Conservation (phyloP, 2,113 vertebrate genomes). For the Montifringilla adamsi region DNA sequence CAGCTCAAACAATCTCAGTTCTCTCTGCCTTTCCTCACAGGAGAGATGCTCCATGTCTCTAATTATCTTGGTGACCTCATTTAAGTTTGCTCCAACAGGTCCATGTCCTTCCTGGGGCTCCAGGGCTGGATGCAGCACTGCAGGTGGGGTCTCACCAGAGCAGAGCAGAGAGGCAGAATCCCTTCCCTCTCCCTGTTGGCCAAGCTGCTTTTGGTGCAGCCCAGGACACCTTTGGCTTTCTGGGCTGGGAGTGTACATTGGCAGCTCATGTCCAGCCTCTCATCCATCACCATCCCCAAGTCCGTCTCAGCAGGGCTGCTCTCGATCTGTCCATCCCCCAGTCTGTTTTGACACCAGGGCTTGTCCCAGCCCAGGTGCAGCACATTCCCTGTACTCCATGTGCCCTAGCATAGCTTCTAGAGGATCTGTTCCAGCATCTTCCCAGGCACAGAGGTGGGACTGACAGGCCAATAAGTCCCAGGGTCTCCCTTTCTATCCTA, state of each 20-base stretch:
- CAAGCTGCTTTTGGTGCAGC: rapidly evolving
- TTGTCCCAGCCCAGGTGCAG: neutral
- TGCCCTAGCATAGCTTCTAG: neutral
- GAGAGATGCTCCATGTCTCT: neutral
- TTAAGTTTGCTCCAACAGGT: rapidly evolving
- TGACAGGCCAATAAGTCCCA: neutral
- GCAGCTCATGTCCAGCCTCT: neutral
- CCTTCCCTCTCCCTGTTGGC: rapidly evolving
- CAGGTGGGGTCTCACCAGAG: neutral
- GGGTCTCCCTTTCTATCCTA: neutral
- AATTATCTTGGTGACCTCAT: too few species aligned
- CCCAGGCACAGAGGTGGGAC: too few species aligned
- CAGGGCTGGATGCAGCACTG: neutral
- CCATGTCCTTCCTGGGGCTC: neutral
- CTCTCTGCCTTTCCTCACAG: neutral
- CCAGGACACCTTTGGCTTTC: neutral
- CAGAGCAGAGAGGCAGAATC: neutral
- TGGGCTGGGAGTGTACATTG: rapidly evolving
- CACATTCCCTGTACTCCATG: neutral
- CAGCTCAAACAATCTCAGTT: neutral
- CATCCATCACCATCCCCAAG: neutral
- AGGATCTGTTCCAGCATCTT: neutral
- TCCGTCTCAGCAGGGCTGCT: neutral
- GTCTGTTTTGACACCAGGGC: neutral
- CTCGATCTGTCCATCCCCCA: rapidly evolving